Evolutionary conservation across 2,113 vertebrate genomes (phyloP).

Genomic region (Caretta caretta): DNA sequence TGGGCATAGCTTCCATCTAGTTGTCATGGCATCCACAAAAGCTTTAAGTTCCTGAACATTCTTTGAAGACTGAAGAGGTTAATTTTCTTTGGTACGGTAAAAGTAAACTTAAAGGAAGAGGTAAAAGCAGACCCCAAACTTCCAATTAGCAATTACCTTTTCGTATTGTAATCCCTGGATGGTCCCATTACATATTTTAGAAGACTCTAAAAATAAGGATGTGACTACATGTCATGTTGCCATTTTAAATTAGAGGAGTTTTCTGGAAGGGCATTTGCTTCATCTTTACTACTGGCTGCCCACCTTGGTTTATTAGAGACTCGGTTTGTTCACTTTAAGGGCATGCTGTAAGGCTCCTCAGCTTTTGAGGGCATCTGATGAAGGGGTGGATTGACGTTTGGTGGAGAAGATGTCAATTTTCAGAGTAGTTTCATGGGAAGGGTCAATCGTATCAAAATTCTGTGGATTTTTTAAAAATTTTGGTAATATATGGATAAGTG

Average conservation of each 20-base stretch:
- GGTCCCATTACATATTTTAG: not conserved
- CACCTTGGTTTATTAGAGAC: not conserved
- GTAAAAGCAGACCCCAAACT: not conserved
- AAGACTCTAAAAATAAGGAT: not conserved
- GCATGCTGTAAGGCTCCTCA: not conserved
- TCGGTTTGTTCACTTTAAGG: not conserved
- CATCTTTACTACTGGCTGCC: not conserved
- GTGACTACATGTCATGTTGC: not conserved
- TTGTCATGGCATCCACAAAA: constrained; percentile 62
- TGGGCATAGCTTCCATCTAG: not conserved
- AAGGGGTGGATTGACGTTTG: not conserved
- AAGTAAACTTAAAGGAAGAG: accelerated
- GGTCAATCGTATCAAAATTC: not conserved
- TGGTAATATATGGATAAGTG: not conserved
- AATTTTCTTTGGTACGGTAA: not conserved
- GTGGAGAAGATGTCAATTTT: not conserved
- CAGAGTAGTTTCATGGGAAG: not conserved
- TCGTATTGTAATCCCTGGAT: not conserved
- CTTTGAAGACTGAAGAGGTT: constrained; percentile 10
- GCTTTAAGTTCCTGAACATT: not conserved
- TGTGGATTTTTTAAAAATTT: not conserved
- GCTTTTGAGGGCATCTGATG: not conserved
- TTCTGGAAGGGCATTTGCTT: not conserved
- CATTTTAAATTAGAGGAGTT: constrained; percentile 34
- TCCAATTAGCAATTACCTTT: not conserved